A percentile compares a stretch with the other conserved stretches of the same genome.
phyloP scores from a whole-genome alignment of 1,140 invertebrate genomes.

The Drosophila pandora region DNA sequence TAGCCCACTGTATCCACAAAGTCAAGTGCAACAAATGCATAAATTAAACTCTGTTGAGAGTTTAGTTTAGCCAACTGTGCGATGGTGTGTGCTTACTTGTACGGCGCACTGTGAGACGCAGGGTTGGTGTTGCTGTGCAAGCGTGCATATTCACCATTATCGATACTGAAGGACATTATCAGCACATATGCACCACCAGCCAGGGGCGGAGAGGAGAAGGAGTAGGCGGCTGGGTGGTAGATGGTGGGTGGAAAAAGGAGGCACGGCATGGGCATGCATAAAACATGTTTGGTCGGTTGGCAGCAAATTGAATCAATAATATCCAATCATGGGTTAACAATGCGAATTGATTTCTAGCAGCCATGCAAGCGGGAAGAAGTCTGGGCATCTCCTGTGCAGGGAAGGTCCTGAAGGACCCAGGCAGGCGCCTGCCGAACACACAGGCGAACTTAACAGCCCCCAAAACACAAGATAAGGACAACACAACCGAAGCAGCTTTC shows the following conservation, averaged over 20 bases:
- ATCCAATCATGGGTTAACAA: conserved; percentile 83
- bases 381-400: not conserved
- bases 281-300: conserved; percentile 76
- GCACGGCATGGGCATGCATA: conserved; percentile 61
- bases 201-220: not conserved
- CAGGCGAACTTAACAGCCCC: conserved; percentile 59
- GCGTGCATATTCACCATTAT: conserved; percentile 73
- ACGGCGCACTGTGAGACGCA: not conserved
- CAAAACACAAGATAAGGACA: conserved; percentile 44
- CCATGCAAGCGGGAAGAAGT: conserved; percentile 45
- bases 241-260: not conserved
- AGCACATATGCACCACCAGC: conserved; percentile 32
- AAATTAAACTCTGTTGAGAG: conserved; percentile 60
- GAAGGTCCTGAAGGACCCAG: not conserved
- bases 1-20: conserved; percentile 36
- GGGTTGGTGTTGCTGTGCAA: conserved; percentile 47
- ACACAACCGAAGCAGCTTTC: conserved; percentile 31
- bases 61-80: conserved; percentile 20
- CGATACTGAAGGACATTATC: conserved; percentile 70
- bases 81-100: conserved; percentile 2
- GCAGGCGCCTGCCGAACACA: conserved; percentile 17
- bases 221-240: not conserved
- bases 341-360: conserved; percentile 81
- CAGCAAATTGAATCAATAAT: conserved; percentile 83
- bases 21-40: conserved; percentile 63